Base-by-base conservation (phyloP, 2,888 invertebrate genomes). In the Campoletis raptor region DNA sequence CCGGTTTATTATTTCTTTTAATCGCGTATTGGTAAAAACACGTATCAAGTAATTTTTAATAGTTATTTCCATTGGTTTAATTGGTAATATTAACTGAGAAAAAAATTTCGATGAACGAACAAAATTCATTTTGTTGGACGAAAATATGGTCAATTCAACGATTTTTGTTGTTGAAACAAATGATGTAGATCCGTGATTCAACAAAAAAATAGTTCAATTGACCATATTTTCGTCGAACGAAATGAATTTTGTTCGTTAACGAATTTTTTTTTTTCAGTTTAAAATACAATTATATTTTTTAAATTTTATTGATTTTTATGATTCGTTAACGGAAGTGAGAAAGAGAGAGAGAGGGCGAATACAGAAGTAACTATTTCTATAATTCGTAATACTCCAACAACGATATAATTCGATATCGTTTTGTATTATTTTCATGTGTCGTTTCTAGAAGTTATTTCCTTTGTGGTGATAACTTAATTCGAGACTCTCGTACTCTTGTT, bases 41-140 rank as follows among this genome's bases (percentile, higher is more conserved):
- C 88, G 86, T 86, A 87, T 83, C 74, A 87, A 85, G 89, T 89
- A 89, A 88, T 87, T 89, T 87, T 85, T 79, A 81, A 88, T 40
- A 21, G 4, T 40, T 40, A 37, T 9, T 67, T 40, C 8, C 40
- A n/a, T 67, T 40, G n/a, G 9, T 80, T 82, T 24, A 24, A 70
- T 72, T 78, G 15, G 9, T 61, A 61, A 61, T 61, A 61, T 61
- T 30, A 30, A 15, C 5, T 61, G 30, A 30, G 30, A 30, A 30
- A 30, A 30, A 30, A 30, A 30, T 30, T 30, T 1, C 30, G 30
- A 2, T 30, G 30, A 30, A 30, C 30, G 30, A 30, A 1, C 30
- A 30, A 30, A 30, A 30, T 30, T 30, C 30, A 30, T 30, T 30
- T 30, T 30, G 30, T 30, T 30, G 30, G 30, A 30, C 30, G 30